Conservation (phyloP, 2,797 vertebrate species). For the Poeciliopsis paucimaculata region DNA sequence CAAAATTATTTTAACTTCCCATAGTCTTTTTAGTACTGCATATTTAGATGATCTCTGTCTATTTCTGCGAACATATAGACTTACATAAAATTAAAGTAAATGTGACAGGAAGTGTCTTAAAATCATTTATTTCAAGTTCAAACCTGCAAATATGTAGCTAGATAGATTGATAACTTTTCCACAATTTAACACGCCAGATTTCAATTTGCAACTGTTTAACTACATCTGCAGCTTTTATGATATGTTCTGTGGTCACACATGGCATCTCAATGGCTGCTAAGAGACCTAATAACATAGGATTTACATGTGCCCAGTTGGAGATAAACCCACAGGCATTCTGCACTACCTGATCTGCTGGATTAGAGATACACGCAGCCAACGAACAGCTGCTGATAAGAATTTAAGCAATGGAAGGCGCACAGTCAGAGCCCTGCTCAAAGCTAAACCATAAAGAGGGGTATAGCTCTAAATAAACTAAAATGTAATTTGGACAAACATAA, state of each 20-base stretch:
- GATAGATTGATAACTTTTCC: neutral
- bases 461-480: constrained; percentile 1
- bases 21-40: no score
- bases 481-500: constrained; percentile 1
- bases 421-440: neutral
- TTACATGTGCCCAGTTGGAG: constrained; percentile 57
- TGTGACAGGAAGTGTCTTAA: neutral
- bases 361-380: constrained; percentile 55
- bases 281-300: constrained; percentile 68
- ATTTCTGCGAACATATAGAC: neutral
- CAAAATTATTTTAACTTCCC: neutral
- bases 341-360: constrained; percentile 66
- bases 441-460: neutral
- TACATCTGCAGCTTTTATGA: constrained; percentile 20
- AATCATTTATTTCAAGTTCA: neutral
- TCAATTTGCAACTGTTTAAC: neutral
- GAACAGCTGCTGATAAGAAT: constrained; percentile 67
- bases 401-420: constrained; percentile 22
- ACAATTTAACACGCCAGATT: neutral
- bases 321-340: constrained; percentile 63
- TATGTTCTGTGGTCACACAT: constrained; percentile 53
- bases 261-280: constrained; percentile 67
- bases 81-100: neutral
- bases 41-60: neutral
- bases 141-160: neutral